Evolutionary conservation across 2,888 invertebrate species (phyloP), one percentile per base, ranked within the genome.

Genomic region (Lagria hirta): DNA sequence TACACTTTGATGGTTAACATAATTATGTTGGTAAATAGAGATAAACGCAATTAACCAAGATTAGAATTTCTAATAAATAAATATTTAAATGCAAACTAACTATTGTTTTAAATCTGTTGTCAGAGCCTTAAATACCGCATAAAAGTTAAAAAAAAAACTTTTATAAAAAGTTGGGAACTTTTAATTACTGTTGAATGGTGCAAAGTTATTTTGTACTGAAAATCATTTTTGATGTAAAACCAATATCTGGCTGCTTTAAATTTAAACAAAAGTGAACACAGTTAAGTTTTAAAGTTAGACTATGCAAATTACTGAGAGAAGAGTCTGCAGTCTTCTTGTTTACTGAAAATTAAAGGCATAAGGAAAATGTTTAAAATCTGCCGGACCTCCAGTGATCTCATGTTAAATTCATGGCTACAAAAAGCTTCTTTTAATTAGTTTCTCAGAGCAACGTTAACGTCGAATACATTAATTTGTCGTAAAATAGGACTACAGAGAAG

Each of bases 361-460:
- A 26, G 26, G 41, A 41, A 41, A 41, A 42, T 42, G 43, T 43
- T 36, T 36, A 36, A 43, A 36, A 43, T 36, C 37, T 37, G 36
- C 36, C 43, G 43, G 43, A 43, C 43, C 32, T 43, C 11, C 37
- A 44, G 30, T 44, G 44, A 44, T 44, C 44, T 44, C 44, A 44
- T 44, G 44, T 37, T 33, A 44, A 44, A 44, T 44, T 44, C 44
- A 44, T 44, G 11, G 23, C 44, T 26, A 33, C 26, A 29, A 22
- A 43, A 37, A 44, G 38, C 44, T 44, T 27, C 38, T 38, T 33
- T 44, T 44, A 44, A 44, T 44, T 44, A 44, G 38, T 44, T 44
- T 32, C 27, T 38, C 33, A 33, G 22, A 38, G 38, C 26, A 38
- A 38, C 38, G 29, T 15, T 20, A 42, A 34, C 34, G 42, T 42